Conservation (phyloP, 2,888 invertebrate species). For the Drosophila leonis region DNA sequence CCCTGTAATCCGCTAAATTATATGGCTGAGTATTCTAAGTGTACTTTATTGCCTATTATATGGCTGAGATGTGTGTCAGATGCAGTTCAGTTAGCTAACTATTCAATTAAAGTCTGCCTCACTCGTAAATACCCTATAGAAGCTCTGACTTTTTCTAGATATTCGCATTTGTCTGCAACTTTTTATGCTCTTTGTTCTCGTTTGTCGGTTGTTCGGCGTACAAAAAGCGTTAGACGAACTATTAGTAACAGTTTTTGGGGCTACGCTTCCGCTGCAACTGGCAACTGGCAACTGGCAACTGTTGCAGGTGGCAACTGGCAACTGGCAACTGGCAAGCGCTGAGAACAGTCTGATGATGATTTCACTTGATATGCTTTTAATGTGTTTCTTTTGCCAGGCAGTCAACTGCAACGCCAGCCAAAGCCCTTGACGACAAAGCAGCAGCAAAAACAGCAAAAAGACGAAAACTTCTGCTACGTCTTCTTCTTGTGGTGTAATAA, state of each 20-base stretch:
- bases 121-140: neutral
- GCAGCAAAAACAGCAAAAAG: constrained; percentile 4
- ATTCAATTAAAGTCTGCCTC: neutral
- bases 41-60: too few relatives aligned
- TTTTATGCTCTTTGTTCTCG: constrained; percentile 4
- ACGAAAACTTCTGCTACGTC: constrained; percentile 27
- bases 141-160: neutral
- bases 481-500: constrained; percentile 65
- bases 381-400: constrained; percentile 76
- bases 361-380: constrained; percentile 77
- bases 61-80: too few relatives aligned
- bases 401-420: constrained; percentile 70
- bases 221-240: constrained; percentile 24
- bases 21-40: too few relatives aligned
- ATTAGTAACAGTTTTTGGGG: constrained; percentile 47
- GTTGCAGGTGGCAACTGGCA: too few relatives aligned
- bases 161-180: constrained; percentile 1
- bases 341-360: constrained; percentile 68
- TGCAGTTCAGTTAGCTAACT: too few relatives aligned
- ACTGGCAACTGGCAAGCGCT: constrained; percentile 42
- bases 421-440: constrained; percentile 64
- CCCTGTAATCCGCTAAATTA: neutral
- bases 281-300: constrained; percentile 27
- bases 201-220: constrained; percentile 17
- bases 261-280: constrained; percentile 39